These are phyloP conservation scores for Asbolus verrucosus DNA, from an alignment of 1,140 invertebrate genomes.

Conservation along the genomic window DNA sequence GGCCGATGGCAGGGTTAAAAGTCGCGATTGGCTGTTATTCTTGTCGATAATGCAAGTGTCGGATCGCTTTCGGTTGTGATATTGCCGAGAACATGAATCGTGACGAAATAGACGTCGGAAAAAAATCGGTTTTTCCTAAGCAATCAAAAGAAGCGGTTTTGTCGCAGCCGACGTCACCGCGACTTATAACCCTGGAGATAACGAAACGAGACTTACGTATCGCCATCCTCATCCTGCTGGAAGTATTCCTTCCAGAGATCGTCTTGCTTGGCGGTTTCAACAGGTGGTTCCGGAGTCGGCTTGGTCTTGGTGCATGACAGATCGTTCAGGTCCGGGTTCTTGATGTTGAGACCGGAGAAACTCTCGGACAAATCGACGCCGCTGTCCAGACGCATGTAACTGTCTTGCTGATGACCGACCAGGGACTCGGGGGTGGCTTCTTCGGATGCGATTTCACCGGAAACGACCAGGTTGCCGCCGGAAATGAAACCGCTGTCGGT, in stretches of 20 bases:
- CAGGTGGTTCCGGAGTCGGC: constrained; percentile 55
- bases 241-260: constrained; percentile 70
- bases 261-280: constrained; percentile 49
- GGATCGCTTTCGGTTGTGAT: too few species aligned
- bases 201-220: constrained; percentile 73
- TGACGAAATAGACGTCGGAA: background rate
- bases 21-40: too few species aligned
- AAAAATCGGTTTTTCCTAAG: background rate
- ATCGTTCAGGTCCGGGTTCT: constrained; percentile 62
- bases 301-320: constrained; percentile 51
- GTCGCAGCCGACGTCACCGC: background rate
- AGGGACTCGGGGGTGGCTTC: constrained; percentile 54
- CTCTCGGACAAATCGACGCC: constrained; percentile 69
- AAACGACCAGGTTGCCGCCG: constrained; percentile 66
- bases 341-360: constrained; percentile 68
- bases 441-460: constrained; percentile 55
- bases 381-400: constrained; percentile 67
- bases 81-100: background rate
- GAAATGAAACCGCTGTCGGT: constrained; percentile 71
- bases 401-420: too few species aligned
- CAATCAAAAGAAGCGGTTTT: background rate
- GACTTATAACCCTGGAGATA: background rate
- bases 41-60: too few species aligned
- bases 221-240: constrained; percentile 76
- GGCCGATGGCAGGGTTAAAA: too few species aligned